A percentile compares a stretch with the other conserved stretches of the same genome.
Conservation (phyloP, 2,888 invertebrate species). For the Thecocarcelia acutangulata region DNA sequence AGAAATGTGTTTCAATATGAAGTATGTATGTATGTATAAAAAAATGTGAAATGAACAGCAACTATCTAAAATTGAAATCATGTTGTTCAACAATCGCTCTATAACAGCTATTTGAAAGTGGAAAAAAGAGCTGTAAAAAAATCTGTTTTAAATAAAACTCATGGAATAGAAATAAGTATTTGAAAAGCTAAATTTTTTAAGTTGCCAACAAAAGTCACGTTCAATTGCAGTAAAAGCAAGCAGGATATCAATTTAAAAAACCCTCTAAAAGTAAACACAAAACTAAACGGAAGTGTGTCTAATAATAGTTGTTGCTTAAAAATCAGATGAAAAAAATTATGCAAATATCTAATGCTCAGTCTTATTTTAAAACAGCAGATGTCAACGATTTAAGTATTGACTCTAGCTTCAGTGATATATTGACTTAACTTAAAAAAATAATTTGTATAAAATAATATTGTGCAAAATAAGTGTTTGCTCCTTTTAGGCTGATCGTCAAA, state of each 20-base stretch:
- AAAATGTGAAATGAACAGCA: constrained; percentile 66
- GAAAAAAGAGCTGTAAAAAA: not conserved
- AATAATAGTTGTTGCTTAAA: constrained; percentile 43
- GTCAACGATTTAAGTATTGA: no score
- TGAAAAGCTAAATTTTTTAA: constrained; percentile 33
- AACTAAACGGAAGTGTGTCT: constrained; percentile 42
- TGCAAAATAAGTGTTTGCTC: no score
- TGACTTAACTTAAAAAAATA: no score
- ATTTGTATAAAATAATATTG: no score
- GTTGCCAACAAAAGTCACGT: constrained; percentile 62
- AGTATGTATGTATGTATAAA: no score
- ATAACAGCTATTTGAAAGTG: constrained; percentile 39
- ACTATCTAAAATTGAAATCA: constrained; percentile 73
- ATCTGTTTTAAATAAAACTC: not conserved
- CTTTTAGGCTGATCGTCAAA: no score
- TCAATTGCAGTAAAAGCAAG: constrained; percentile 63
- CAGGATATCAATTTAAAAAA: constrained; percentile 62
- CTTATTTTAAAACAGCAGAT: no score
- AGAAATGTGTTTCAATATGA: constrained; percentile 36
- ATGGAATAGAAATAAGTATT: constrained; percentile 8
- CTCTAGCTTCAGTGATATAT: no score
- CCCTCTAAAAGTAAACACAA: constrained; percentile 24
- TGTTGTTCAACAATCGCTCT: constrained; percentile 41
- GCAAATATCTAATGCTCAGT: constrained; percentile 34
- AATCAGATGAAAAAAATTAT: constrained; percentile 22